Percentiles rank a stretch among this genome's conserved stretches.
Evolutionary conservation across 2,113 vertebrate species (phyloP).

Genomic region (Chinchilla lanigera): DNA sequence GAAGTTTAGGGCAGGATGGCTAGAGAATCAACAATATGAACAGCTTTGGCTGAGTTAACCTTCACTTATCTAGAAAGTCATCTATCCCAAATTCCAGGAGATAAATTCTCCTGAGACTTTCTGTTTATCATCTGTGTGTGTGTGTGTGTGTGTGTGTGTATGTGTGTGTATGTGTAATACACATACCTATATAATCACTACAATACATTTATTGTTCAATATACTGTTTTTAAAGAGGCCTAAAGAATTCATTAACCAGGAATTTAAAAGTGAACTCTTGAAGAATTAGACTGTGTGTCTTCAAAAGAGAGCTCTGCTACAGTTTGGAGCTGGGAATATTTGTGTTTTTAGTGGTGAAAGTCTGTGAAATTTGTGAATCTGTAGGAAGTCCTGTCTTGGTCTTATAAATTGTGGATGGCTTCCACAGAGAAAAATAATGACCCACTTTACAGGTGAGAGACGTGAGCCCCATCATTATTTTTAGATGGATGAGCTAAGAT

Average conservation of each 20-base stretch:
- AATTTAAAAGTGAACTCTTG: not conserved
- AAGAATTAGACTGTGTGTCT: not conserved
- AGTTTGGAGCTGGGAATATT: not conserved
- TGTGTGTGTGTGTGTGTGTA: not conserved
- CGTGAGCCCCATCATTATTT: not conserved
- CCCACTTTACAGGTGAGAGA: not conserved
- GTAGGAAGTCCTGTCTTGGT: not conserved
- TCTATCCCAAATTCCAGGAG: not conserved
- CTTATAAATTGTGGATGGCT: not conserved
- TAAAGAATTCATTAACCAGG: not conserved
- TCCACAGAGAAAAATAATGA: not conserved
- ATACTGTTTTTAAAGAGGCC: not conserved
- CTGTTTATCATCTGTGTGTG: not conserved
- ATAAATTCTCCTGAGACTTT: slow-evolving; percentile 1
- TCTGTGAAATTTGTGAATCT: not conserved
- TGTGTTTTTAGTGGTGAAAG: not conserved
- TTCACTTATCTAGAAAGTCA: not conserved
- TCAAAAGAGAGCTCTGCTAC: not conserved
- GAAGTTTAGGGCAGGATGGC: not conserved
- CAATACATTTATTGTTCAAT: not conserved
- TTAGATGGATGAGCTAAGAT: not conserved
- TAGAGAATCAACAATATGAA: not conserved
- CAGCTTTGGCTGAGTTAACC: not conserved
- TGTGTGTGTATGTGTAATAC: too few species aligned
- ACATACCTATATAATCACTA: not conserved